Evolutionary conservation across 2,888 invertebrate species (phyloP).

Genomic region (Thera obeliscata): DNA sequence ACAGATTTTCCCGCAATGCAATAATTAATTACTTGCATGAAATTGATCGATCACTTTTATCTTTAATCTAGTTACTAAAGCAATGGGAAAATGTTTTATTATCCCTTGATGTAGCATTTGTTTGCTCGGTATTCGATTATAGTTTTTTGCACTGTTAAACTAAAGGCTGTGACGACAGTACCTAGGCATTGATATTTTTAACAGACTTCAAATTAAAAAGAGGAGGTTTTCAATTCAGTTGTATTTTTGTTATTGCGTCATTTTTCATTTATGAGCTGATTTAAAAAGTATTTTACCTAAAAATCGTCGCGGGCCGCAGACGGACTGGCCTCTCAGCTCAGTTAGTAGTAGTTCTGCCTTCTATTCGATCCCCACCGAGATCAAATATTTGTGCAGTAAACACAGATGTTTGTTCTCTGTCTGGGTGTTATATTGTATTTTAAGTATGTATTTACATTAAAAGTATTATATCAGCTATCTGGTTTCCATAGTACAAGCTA

Average conservation of each 20-base stretch:
- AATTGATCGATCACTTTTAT: slow-evolving; percentile 52
- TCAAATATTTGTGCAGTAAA: neutral
- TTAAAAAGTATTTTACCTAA: no score
- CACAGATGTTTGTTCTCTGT: neutral
- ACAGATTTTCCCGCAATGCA: slow-evolving; percentile 24
- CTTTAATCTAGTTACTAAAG: slow-evolving; percentile 49
- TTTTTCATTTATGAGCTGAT: no score
- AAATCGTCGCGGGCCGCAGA: no score
- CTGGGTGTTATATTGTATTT: neutral
- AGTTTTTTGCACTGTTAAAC: slow-evolving; percentile 55
- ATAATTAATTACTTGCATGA: slow-evolving; percentile 33
- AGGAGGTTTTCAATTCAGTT: no score
- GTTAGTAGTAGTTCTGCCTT: neutral
- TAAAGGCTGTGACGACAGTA: slow-evolving; percentile 39
- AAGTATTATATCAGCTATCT: no score
- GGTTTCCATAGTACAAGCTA: no score
- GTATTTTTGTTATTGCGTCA: no score
- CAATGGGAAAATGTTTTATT: slow-evolving; percentile 47
- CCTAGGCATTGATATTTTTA: neutral
- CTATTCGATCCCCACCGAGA: no score
- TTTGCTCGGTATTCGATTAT: slow-evolving; percentile 34
- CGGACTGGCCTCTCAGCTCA: no score
- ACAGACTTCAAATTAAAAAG: no score
- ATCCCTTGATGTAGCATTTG: slow-evolving; percentile 36
- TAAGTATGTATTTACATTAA: no score